These are phyloP conservation scores for Trachops cirrhosus DNA, from an alignment of 2,797 vertebrate species.

Conservation along the genomic window DNA sequence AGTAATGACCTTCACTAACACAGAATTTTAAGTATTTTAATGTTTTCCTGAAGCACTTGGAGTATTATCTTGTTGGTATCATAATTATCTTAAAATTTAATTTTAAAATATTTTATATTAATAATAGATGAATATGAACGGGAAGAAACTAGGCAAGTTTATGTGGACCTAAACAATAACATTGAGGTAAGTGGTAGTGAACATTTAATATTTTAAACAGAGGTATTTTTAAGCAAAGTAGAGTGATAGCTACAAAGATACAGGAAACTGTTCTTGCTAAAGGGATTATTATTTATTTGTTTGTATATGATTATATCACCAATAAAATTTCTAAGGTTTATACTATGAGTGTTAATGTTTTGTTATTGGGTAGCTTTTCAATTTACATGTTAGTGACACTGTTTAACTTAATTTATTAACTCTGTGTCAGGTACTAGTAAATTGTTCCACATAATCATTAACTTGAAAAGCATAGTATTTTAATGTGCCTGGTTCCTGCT, in stretches of 20 bases:
- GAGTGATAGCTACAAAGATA: neutral
- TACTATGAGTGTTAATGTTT: slow-evolving; percentile 25
- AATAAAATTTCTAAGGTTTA: slow-evolving; percentile 34
- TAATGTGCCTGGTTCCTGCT: neutral
- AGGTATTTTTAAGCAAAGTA: slow-evolving; percentile 25
- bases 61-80: neutral
- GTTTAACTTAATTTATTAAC: slow-evolving; percentile 39
- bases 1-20: neutral
- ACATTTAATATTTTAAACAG: slow-evolving; percentile 40
- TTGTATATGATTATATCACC: neutral
- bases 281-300: slow-evolving; percentile 36
- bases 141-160: slow-evolving; percentile 91
- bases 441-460: neutral
- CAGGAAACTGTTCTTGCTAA: neutral
- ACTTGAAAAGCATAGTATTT: slow-evolving; percentile 34
- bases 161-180: slow-evolving; percentile 86
- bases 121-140: slow-evolving; percentile 92
- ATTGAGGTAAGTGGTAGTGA: slow-evolving; percentile 86
- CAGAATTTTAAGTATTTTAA: slow-evolving; percentile 38
- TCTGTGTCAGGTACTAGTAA: neutral
- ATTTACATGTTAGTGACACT: neutral
- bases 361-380: slow-evolving; percentile 11
- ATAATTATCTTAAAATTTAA: slow-evolving; percentile 46
- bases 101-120: slow-evolving; percentile 64
- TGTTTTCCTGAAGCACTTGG: slow-evolving; percentile 12